These are phyloP conservation scores for Odontophorus gujanensis DNA, from an alignment of 2,113 vertebrate genomes.

Conservation along the genomic window DNA sequence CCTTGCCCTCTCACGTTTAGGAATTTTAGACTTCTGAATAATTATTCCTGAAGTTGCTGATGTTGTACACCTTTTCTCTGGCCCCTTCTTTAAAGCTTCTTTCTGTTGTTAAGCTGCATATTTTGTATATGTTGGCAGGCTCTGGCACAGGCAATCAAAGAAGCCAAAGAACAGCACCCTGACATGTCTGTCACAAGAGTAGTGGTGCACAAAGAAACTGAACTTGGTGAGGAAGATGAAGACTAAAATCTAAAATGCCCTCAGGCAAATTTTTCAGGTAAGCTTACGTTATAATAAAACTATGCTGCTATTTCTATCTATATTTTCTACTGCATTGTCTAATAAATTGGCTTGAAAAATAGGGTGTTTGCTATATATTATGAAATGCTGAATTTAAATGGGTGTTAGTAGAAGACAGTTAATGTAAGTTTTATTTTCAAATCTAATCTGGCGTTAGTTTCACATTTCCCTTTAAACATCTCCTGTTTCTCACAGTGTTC, in stretches of 20 bases:
- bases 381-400: background rate
- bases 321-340: background rate
- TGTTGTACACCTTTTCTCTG: background rate
- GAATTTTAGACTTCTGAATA: background rate
- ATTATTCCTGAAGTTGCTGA: background rate
- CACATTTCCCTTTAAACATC: background rate
- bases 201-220: slow-evolving; percentile 98
- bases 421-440: background rate
- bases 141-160: slow-evolving; percentile 97
- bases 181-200: slow-evolving; percentile 99
- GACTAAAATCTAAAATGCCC: slow-evolving; percentile 71
- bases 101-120: background rate
- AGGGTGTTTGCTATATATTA: background rate
- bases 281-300: background rate
- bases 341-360: background rate
- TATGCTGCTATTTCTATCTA: background rate
- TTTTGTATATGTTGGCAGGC: slow-evolving; percentile 80
- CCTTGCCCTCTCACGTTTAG: background rate
- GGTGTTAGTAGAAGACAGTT: background rate
- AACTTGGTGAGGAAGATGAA: slow-evolving; percentile 90
- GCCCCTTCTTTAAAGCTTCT: background rate
- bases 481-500: background rate
- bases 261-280: slow-evolving; percentile 7
- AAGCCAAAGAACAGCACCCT: slow-evolving; percentile 99
- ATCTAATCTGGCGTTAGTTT: background rate